Evolutionary conservation across 1,140 invertebrate species (phyloP).

Genomic region (Drosophila prosaltans): DNA sequence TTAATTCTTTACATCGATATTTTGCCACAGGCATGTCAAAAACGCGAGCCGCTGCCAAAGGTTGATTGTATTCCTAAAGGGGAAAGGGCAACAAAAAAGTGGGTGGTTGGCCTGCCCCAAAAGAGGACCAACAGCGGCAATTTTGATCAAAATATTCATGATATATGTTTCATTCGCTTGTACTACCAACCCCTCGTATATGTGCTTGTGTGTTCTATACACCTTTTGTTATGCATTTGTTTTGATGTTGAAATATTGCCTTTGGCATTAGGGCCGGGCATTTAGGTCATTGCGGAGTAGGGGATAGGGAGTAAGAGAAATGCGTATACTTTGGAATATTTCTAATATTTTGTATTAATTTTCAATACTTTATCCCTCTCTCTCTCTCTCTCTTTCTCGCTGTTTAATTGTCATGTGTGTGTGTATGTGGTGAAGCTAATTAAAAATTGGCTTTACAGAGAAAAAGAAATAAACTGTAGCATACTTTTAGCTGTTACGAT

Average conservation of each 20-base stretch:
- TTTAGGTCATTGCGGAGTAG: constrained; percentile 14
- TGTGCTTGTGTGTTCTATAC: constrained; percentile 52
- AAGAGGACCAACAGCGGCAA: constrained; percentile 35
- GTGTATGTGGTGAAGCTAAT: constrained; percentile 6
- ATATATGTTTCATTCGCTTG: constrained; percentile 49
- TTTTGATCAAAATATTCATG: constrained; percentile 75
- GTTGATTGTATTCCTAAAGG: constrained; percentile 62
- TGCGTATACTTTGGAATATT: not conserved
- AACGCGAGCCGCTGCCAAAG: constrained; percentile 79
- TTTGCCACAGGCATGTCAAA: constrained; percentile 69
- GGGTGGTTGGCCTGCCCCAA: not conserved
- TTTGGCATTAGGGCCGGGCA: constrained; percentile 11
- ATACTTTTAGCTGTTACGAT: constrained; percentile 12
- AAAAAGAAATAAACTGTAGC: not conserved
- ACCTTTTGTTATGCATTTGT: constrained; percentile 79
- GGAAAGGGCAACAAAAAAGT: not conserved
- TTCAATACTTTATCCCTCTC: not conserved
- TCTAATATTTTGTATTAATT: not conserved
- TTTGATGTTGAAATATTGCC: constrained; percentile 72
- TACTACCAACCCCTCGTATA: constrained; percentile 14
- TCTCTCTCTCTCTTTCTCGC: not conserved
- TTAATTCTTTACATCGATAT: constrained; percentile 82
- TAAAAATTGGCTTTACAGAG: constrained; percentile 7
- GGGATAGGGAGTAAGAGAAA: not conserved
- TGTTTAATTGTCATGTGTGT: not conserved